Evolutionary conservation across 2,797 vertebrate genomes (phyloP), one percentile per base, ranked within the genome.

Genomic region (Spondyliosoma cantharus): DNA sequence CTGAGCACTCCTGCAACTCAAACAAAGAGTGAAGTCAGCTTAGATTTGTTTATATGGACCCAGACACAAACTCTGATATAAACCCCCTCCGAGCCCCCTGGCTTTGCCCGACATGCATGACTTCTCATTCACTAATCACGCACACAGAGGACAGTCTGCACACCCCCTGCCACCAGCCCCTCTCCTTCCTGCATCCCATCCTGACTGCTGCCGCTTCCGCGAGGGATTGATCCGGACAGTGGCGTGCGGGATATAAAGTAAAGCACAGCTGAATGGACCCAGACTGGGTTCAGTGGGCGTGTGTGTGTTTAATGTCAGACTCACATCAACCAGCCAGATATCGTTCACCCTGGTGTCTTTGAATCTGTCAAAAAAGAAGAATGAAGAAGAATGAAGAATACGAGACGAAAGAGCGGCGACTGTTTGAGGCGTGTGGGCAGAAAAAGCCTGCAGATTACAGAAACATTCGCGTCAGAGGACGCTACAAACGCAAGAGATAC

Each of bases 251-350:
- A 79, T 72, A 71, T 29, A 12, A 75, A 80, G 71, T 73, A 83
- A 81, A 78, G 80, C 86, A 29, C 1, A 43, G 81, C 68, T 91
- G 74, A 88, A 89, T 78, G 62, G 71, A 77, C 65, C 78, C 65
- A 82, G 69, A 83, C 80, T 68, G 54, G 54, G 25, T 43, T 50
- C 22, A 69, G 57, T 71, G 49, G 71, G 43, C 45, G 62, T 56
- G 66, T 59, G 65, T 48, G 49, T 16, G 32, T 46, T 29, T 62
- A 32, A 2, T 67, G 48, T 52, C 50, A 75, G 76, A 96, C 95
- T 96, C 84, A 96, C 95, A 85, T 96, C 94, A 71, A 96, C 95
- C 86, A 96, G 91, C 95, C 95, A 96, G 78, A 96, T 70, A 53
- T 96, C 94, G 24, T 91, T 92, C 76, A 93, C 90, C 86, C 95